A percentile compares a stretch with the other conserved stretches of the same genome.
These are phyloP conservation scores for Corythoichthys intestinalis DNA, from an alignment of 2,113 vertebrate species.

Conservation along the genomic window DNA sequence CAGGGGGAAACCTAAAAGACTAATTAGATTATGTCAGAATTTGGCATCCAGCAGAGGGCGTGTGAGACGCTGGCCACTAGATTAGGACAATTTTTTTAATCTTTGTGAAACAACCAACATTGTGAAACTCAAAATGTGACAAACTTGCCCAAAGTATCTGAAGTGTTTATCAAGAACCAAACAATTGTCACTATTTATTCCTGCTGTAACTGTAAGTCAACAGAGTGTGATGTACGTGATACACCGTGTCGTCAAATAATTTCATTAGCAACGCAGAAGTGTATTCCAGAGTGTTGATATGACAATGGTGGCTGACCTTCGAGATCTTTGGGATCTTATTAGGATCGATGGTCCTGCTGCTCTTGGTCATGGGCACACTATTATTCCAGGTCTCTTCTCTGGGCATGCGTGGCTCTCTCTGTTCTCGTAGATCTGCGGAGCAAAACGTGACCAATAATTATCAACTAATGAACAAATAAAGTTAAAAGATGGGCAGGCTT, in stretches of 20 bases:
- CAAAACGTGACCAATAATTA: neutral
- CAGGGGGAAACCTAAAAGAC: slow-evolving; percentile 14
- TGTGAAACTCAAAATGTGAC: too few species aligned
- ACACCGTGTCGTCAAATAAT: neutral
- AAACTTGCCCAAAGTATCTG: too few species aligned
- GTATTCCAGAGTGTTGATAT: neutral
- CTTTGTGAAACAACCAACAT: too few species aligned
- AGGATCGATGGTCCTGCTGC: slow-evolving; percentile 93
- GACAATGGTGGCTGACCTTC: slow-evolving; percentile 76
- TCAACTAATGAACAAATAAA: neutral
- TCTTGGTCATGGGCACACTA: slow-evolving; percentile 94
- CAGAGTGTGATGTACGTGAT: too few species aligned
- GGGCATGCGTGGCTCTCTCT: slow-evolving; percentile 70
- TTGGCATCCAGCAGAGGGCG: slow-evolving; percentile 19
- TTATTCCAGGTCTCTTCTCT: slow-evolving; percentile 97
- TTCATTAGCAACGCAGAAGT: neutral
- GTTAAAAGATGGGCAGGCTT: slow-evolving; percentile 9
- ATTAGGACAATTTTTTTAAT: slow-evolving; percentile 3
- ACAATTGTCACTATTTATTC: too few species aligned
- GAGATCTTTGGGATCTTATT: slow-evolving; percentile 98
- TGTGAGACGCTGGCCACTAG: slow-evolving; percentile 4
- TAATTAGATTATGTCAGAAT: neutral
- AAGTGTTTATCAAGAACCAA: too few species aligned
- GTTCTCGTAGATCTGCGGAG: slow-evolving; percentile 38
- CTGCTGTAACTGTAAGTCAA: too few species aligned